Base-by-base conservation (phyloP, 2,888 invertebrate species). In the Empis livida region DNA sequence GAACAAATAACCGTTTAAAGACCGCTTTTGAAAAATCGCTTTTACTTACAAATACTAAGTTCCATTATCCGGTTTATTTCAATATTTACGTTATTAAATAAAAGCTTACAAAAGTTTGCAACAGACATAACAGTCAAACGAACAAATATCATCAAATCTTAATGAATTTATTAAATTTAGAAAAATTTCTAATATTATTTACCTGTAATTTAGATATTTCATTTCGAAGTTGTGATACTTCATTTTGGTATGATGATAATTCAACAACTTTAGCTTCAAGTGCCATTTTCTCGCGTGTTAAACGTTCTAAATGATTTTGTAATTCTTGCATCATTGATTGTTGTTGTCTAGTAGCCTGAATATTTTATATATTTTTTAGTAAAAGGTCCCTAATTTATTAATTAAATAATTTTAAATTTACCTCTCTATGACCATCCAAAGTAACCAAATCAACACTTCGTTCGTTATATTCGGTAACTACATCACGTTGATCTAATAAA, bases 191-290 rank as follows among this genome's bases (percentile, higher is more conserved):
- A 40, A 20, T 20, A 20, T 20, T 20, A 49, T 51, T 54, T 59
- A 84, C 82, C 77, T 84, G 84, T 56, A 86, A 67, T 56, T 79
- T 75, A 38, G 77, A 74, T 55, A 85, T 75, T 67, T 87, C 85
- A 48, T 74, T 75, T 56, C 80, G 74, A 47, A 86, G 70, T 55
- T 76, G 71, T 52, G 78, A 77, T 49, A 85, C 74, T 61, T 87
- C 84, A 45, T 75, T 75, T 51, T 78, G 79, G 57, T 78, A 75
- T 57, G 79, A 78, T 58, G 78, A 65, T 57, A 84, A 63, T 60
- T 83, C 81, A 40, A 71, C 71, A 23, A 79, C 72, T 56, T 72
- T 72, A 51, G 77, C 64, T 61, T 81, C 79, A 57, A 83, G 68
- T 58, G 75, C 75, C 41, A 74, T 72, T 55, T 82, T 78, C 65